These are phyloP conservation scores for Drosophila pectinifera DNA, from an alignment of 1,140 invertebrate genomes.

Conservation along the genomic window DNA sequence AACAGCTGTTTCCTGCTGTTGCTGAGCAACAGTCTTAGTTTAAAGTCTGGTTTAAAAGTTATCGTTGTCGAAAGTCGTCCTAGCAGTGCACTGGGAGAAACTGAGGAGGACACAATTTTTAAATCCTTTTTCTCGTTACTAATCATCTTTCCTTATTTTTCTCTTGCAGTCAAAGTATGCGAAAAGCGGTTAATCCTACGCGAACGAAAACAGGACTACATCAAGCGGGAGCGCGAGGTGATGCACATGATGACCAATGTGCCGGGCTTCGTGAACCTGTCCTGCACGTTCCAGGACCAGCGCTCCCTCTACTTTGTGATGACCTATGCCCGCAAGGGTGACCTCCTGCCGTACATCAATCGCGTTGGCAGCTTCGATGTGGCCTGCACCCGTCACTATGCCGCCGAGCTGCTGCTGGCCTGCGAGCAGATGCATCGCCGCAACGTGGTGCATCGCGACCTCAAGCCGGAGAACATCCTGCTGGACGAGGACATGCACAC, in stretches of 20 bases:
- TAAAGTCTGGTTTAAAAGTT: background rate
- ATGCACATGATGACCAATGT: slow-evolving; percentile 85
- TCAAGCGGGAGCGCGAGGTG: slow-evolving; percentile 88
- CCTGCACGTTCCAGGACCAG: slow-evolving; percentile 98
- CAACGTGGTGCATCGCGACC: slow-evolving; percentile 96
- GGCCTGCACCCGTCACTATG: slow-evolving; percentile 96
- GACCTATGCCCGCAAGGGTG: slow-evolving; percentile 97
- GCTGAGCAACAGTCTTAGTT: background rate
- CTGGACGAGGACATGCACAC: slow-evolving; percentile 98
- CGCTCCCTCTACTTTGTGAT: slow-evolving; percentile 98
- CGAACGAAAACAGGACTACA: slow-evolving; percentile 96
- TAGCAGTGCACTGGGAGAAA: background rate
- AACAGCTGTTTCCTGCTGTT: slow-evolving; percentile 13
- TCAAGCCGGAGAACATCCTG: slow-evolving; percentile 96
- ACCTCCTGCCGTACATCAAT: slow-evolving; percentile 96
- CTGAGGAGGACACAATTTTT: too few species aligned
- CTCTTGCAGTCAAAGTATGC: slow-evolving; percentile 95
- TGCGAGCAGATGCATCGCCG: slow-evolving; percentile 96
- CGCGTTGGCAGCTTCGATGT: slow-evolving; percentile 96
- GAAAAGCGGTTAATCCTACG: slow-evolving; percentile 96
- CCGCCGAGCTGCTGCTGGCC: slow-evolving; percentile 95
- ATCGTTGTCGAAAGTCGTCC: background rate
- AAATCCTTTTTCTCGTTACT: slow-evolving; percentile 1
- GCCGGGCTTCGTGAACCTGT: slow-evolving; percentile 96
- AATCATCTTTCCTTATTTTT: background rate